Base-by-base conservation (phyloP, 2,797 vertebrate species). In the Pseudochirops cupreus region DNA sequence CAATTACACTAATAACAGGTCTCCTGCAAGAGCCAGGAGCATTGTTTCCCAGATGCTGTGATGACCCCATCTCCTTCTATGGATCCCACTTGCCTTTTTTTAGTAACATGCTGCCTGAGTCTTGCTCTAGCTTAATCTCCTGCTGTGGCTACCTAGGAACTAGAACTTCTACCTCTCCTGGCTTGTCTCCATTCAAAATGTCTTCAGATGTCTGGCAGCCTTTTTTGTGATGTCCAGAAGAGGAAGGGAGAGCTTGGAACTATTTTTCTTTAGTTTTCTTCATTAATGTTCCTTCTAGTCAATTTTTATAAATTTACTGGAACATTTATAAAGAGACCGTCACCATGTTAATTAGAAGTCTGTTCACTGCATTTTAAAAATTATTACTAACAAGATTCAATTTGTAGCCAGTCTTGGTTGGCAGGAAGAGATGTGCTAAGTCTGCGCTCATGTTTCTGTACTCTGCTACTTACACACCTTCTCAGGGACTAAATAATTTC, bases 311-410 rank as follows among this genome's bases (percentile, higher is more conserved):
- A 74, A 74, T 74, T 74, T 74, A 24, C 0, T 39, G n/a, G n/a
- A 39, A 9, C 2, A 74, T 24, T 21, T 74, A 5, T 39, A 74
- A 74, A 53, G n/a, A 82, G 21, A 82, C 18, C 33, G 46, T 46
- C n/a, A 46, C n/a, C 18, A 39, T 46, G n/a, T 46, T 74, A 74
- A 39, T 39, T 21, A 82, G 18, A 5, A 62, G 92, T 82, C 21
- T 92, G 87, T 92, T 94, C 54, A 58, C 2, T 12, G 54, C 89
- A 91, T 94, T 74, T 21, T 50, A 94, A 94, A 57, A 33, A 91
- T 33, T 46, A 89, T 46, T 46, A 46, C 91, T 93, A 74, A 54
- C 21, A 56, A 10, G 59, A 92, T 1, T 59, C 92, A 67, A 16
- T 55, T 28, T 0, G 2, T n/a, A 92, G 92, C 46, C 87, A 74